A percentile compares a stretch with the other conserved stretches of the same genome.
phyloP scores from a whole-genome alignment of 2,113 vertebrate genomes.

The Pterocles gutturalis region DNA sequence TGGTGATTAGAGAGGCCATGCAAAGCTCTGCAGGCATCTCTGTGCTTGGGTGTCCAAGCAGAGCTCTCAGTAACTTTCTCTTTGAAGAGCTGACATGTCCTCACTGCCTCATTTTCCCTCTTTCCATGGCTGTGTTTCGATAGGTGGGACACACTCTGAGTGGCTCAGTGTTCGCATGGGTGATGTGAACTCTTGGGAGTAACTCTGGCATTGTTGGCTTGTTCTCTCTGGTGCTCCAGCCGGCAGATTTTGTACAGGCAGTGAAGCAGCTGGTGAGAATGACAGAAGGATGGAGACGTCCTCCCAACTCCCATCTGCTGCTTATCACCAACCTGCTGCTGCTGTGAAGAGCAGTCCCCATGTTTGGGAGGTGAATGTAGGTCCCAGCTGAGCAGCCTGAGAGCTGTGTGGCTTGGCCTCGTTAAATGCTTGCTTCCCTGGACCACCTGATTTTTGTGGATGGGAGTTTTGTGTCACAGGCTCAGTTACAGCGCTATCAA shows the following conservation, averaged over 20 bases:
- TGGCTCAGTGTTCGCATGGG: not conserved
- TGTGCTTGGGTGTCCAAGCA: not conserved
- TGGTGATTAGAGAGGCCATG: not conserved
- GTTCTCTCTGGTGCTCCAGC: not conserved
- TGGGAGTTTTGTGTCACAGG: not conserved
- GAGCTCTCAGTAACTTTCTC: not conserved
- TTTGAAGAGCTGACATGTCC: not conserved
- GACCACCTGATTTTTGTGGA: not conserved
- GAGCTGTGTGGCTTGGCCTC: not conserved
- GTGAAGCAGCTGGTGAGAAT: not conserved
- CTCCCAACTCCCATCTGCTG: constrained; percentile 16
- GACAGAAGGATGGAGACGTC: not conserved
- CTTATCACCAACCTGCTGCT: not conserved
- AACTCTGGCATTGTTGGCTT: not conserved
- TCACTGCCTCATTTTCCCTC: not conserved
- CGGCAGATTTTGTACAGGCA: not conserved
- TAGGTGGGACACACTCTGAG: not conserved
- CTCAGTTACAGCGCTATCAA: not conserved
- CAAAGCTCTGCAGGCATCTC: not conserved
- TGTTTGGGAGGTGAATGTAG: not conserved
- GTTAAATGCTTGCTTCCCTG: not conserved
- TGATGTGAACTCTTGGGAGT: not conserved
- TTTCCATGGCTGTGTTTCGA: not conserved
- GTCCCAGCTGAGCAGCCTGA: not conserved
- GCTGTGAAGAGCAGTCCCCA: not conserved